phyloP scores from a whole-genome alignment of 2,888 invertebrate genomes.

The Plebejus argus region DNA sequence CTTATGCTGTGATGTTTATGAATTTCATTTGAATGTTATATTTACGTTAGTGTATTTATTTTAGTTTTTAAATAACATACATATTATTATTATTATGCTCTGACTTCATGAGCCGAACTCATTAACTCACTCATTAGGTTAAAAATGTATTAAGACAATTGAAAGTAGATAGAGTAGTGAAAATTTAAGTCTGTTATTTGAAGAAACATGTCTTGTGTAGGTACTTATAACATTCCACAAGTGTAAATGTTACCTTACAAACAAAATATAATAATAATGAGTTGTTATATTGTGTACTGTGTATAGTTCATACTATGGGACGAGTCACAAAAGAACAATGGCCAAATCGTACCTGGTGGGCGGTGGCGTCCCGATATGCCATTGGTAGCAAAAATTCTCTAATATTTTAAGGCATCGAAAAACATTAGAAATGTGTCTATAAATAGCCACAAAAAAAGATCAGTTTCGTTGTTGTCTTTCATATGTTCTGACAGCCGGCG shows the following conservation, averaged over 20 bases:
- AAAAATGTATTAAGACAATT: not conserved
- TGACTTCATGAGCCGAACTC: not conserved
- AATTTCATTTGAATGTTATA: no score
- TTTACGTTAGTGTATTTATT: constrained; percentile 16
- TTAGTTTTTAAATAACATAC: not conserved
- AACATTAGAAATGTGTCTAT: no score
- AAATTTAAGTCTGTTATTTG: not conserved
- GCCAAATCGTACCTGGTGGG: no score
- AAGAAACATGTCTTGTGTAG: constrained; percentile 12
- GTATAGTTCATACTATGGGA: not conserved
- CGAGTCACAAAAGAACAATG: not conserved
- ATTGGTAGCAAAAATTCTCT: no score
- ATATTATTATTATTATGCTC: not conserved
- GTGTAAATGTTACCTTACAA: not conserved
- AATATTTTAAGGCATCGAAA: no score
- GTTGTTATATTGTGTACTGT: not conserved
- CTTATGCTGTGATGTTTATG: constrained; percentile 35
- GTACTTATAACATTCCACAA: constrained; percentile 28
- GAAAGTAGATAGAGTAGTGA: constrained; percentile 6
- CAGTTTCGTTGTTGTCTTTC: no score
- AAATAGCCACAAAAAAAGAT: no score
- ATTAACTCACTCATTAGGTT: constrained; percentile 1
- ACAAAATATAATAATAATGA: not conserved
- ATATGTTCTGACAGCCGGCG: no score
- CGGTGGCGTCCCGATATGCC: no score